A percentile compares a stretch with the other conserved stretches of the same genome.
Conservation (phyloP, 2,113 vertebrate species). For the Pelecanus crispus region DNA sequence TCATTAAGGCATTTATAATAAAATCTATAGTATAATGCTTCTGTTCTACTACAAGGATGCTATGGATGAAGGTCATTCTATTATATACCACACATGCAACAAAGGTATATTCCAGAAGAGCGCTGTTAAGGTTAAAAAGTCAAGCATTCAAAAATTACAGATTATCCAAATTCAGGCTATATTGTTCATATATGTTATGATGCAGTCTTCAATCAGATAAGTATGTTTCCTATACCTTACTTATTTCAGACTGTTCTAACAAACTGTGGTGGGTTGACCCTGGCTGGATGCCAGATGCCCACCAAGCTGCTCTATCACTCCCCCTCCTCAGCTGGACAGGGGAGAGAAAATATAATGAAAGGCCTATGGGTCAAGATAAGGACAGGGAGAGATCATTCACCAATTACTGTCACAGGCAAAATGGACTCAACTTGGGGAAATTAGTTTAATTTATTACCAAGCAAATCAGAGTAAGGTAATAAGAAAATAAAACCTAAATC, state of each 20-base stretch:
- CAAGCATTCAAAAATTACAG: background rate
- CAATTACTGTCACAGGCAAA: too few species aligned
- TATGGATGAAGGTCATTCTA: constrained; percentile 51
- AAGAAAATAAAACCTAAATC: too few species aligned
- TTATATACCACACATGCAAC: background rate
- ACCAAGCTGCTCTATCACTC: too few species aligned
- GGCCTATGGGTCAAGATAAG: too few species aligned
- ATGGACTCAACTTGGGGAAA: too few species aligned
- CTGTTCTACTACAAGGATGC: constrained; percentile 28
- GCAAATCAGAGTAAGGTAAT: too few species aligned
- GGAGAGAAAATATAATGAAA: too few species aligned
- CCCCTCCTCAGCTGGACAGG: too few species aligned
- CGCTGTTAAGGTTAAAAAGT: background rate
- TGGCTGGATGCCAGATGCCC: too few species aligned
- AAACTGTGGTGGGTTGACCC: background rate
- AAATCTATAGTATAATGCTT: constrained; percentile 68
- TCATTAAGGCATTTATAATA: constrained; percentile 76
- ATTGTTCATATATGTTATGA: background rate
- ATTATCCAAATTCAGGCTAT: background rate
- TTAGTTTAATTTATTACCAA: too few species aligned
- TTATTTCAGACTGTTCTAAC: background rate
- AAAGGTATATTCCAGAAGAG: background rate
- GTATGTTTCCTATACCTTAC: background rate
- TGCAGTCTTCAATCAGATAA: background rate
- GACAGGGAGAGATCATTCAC: too few species aligned